Base-by-base conservation (phyloP, 2,113 vertebrate species). In the Pseudorectes ferrugineus region DNA sequence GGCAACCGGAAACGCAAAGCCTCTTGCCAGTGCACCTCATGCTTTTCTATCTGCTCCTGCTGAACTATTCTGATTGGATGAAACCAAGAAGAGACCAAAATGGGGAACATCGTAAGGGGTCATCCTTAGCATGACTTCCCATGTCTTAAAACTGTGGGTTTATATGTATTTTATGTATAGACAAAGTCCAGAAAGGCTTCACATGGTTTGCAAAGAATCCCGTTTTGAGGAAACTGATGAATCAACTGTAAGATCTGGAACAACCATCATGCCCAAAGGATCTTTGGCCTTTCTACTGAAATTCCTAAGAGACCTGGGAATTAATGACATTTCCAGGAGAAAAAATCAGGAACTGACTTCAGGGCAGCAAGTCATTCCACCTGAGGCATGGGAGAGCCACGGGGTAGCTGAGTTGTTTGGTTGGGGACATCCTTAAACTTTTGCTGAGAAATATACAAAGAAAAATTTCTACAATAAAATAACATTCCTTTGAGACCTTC, bases 321-420 rank as follows among this genome's bases (percentile, higher is more conserved):
- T 36, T 52, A 80, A 68, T 42, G 15, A 48, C 25, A 52, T 57
- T 86, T 89, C 28, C 36, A 74, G 83, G 14, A 72, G 25, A 31
- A 91, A 83, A 76, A 94, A 59, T 10, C 14, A 88, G 31, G n/a
- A 81, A 70, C 33, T 43, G 51, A 61, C 36, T 88, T 90, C 22
- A 62, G 72, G 89, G 68, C 46, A 43, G 43, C 29, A 80, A 68
- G 43, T 88, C 19, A 79, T 49, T 85, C 63, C 15, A 84, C 38
- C 29, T 14, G 45, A 86, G 86, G 68, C 86, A 74, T 1, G 4
- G 28, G n/a, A 45, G 40, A 88, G 46, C 42, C 28, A 29, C 11
- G 3, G 1, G 5, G 25, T 5, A 42, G 31, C 18, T 16, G 70
- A 61, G 42, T 11, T 38, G 4, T 52, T 89, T 74, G 52, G 9